A percentile compares a stretch with the other conserved stretches of the same genome.
Conservation (phyloP, 2,797 vertebrate species). For the Syngnathus rostellatus region DNA sequence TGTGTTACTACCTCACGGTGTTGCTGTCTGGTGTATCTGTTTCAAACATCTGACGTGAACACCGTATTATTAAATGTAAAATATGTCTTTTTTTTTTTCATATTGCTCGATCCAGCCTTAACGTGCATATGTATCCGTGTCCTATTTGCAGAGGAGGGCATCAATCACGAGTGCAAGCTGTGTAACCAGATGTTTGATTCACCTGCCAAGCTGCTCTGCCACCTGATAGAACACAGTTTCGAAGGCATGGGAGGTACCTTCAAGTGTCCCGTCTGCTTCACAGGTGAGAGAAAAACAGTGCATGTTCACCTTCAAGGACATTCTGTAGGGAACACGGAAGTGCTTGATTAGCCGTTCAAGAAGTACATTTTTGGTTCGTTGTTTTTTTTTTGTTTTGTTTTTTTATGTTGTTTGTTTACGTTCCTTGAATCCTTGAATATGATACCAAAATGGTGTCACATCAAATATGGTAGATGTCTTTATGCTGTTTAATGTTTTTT, state of each 20-base stretch:
- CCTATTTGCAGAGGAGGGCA: slow-evolving; percentile 96
- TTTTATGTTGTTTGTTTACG: neutral
- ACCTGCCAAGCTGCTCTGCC: slow-evolving; percentile 98
- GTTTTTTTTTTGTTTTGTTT: neutral
- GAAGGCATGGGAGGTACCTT: slow-evolving; percentile 99
- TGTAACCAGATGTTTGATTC: slow-evolving; percentile 99
- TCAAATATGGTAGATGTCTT: no score
- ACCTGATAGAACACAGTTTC: slow-evolving; percentile 99
- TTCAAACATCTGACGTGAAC: slow-evolving; percentile 10
- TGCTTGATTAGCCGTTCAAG: neutral
- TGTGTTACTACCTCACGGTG: neutral
- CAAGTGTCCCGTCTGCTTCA: slow-evolving; percentile 99
- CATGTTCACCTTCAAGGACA: slow-evolving; percentile 49
- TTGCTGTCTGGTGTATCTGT: neutral
- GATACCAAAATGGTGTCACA: no score
- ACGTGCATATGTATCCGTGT: slow-evolving; percentile 48
- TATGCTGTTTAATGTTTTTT: no score
- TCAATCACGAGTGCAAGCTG: slow-evolving; percentile 99
- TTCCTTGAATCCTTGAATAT: no score
- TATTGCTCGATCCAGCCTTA: slow-evolving; percentile 35
- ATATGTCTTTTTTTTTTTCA: slow-evolving; percentile 46
- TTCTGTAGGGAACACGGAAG: neutral
- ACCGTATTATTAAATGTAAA: slow-evolving; percentile 33
- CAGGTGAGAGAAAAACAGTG: slow-evolving; percentile 77
- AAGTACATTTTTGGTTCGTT: neutral